Percentiles rank a stretch among this genome's conserved stretches.
phyloP scores from a whole-genome alignment of 2,888 invertebrate genomes.

The Myathropa florea region DNA sequence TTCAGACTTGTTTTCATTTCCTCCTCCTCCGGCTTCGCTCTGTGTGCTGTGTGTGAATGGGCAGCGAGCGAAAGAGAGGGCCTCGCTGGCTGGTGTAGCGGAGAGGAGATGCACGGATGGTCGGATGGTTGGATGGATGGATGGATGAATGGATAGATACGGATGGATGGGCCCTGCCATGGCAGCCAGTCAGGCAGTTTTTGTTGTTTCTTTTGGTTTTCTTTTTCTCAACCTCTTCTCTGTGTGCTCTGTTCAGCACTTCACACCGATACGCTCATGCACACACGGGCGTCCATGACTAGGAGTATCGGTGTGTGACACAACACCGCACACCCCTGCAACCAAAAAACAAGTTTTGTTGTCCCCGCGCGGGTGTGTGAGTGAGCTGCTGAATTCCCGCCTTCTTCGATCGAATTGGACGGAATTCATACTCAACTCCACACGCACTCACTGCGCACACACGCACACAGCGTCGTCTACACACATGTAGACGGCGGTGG shows the following conservation, averaged over 20 bases:
- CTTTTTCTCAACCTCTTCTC: slow-evolving; percentile 4
- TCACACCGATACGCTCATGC: neutral
- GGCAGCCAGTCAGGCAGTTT: slow-evolving; percentile 67
- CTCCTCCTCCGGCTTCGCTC: slow-evolving; percentile 50
- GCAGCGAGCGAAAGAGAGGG: slow-evolving; percentile 43
- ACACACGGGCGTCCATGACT: slow-evolving; percentile 22
- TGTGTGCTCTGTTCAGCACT: slow-evolving; percentile 14
- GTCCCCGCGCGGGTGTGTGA: neutral
- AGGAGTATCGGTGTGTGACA: slow-evolving; percentile 16
- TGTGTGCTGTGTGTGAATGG: neutral
- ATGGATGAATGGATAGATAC: slow-evolving; percentile 59
- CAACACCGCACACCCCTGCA: slow-evolving; percentile 53
- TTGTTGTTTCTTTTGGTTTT: slow-evolving; percentile 44
- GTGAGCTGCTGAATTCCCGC: slow-evolving; percentile 42
- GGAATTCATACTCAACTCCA: slow-evolving; percentile 5
- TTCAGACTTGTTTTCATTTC: slow-evolving; percentile 71
- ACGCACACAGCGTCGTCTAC: neutral
- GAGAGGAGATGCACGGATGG: slow-evolving; percentile 42
- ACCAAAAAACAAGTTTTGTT: slow-evolving; percentile 3
- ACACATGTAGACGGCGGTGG: neutral
- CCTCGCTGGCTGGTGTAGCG: slow-evolving; percentile 23
- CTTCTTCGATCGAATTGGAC: slow-evolving; percentile 68
- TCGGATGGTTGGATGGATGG: slow-evolving; percentile 50
- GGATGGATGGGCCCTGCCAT: slow-evolving; percentile 60
- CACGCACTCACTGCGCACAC: neutral